Evolutionary conservation across 2,888 invertebrate species (phyloP), one percentile per base, ranked within the genome.

Genomic region (Protodeltote pygarga): DNA sequence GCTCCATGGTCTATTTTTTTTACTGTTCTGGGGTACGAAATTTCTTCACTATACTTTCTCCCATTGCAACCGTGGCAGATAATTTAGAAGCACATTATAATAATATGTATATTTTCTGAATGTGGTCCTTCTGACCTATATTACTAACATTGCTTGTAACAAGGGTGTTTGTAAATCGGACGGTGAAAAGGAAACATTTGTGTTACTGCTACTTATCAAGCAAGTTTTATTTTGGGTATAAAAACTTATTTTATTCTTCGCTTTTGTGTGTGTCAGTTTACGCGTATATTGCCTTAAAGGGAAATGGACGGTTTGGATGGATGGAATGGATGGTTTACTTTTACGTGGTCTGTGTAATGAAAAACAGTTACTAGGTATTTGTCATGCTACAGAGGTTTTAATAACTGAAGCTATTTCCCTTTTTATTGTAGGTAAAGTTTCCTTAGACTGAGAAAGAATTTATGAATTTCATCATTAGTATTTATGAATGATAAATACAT

Each of bases 121-220:
- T 21, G 2, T 25, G 6, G 23, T 33, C 32, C 33, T 40, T 40
- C 15, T 19, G 21, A 10, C 5, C 0, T 3, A 15, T 5, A 9
- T 15, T 15, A 9, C 2, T 10, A 5, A 2, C n/a, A n/a, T n/a
- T n/a, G n/a, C n/a, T 20, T 2, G 16, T 9, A 9, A 3, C n/a
- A 20, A 17, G 5, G 37, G 8, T 48, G 41, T 53, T 53, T 41
- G 41, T 59, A 50, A 33, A 45, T 31, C 48, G 40, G 40, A 28
- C 24, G 21, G 16, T 14, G 39, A 33, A 42, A 39, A 48, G 48
- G 41, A 45, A 39, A 45, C 24, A 35, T 50, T 53, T 49, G 13
- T 25, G 21, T 53, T 57, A 45, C 20, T 35, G 17, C 28, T 45
- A 21, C 32, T 44, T 61, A 39, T 49, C 39, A 41, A 46, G 16